Evolutionary conservation across 2,797 vertebrate genomes (phyloP).

Genomic region (Anisognathus igniventris): DNA sequence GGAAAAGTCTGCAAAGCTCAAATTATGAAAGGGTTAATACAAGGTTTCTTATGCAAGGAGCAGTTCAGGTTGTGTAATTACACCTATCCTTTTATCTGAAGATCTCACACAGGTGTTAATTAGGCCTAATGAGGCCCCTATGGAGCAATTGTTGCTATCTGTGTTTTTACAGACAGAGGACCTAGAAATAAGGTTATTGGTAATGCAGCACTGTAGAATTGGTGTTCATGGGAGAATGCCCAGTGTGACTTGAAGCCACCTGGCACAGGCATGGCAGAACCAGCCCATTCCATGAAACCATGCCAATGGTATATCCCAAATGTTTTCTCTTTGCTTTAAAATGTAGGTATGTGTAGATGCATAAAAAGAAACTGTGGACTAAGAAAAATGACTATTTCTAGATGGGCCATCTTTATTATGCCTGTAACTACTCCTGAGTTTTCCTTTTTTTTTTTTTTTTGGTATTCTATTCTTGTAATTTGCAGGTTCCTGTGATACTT

Average conservation of each 20-base stretch:
- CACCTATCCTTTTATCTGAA: slow-evolving; percentile 3
- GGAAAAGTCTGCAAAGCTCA: neutral
- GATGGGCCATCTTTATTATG: neutral
- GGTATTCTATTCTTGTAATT: neutral
- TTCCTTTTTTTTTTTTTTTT: neutral
- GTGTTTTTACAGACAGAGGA: neutral
- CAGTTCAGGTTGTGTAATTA: slow-evolving; percentile 20
- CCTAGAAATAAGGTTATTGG: neutral
- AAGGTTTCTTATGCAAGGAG: neutral
- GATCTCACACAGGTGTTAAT: slow-evolving; percentile 42
- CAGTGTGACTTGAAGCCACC: neutral
- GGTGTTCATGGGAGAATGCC: neutral
- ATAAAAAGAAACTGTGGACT: neutral
- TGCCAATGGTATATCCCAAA: neutral
- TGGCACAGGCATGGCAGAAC: neutral
- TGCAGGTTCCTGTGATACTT: neutral
- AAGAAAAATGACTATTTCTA: neutral
- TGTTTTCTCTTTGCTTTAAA: neutral
- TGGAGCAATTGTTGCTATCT: slow-evolving; percentile 29
- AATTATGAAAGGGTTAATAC: neutral
- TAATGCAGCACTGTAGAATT: neutral
- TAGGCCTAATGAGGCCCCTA: slow-evolving; percentile 21
- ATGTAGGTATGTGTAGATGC: neutral
- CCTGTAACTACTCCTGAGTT: neutral
- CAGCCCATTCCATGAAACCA: neutral